A percentile compares a stretch with the other conserved stretches of the same genome.
Evolutionary conservation across 2,113 vertebrate genomes (phyloP).

Genomic region (Rhea pennata): DNA sequence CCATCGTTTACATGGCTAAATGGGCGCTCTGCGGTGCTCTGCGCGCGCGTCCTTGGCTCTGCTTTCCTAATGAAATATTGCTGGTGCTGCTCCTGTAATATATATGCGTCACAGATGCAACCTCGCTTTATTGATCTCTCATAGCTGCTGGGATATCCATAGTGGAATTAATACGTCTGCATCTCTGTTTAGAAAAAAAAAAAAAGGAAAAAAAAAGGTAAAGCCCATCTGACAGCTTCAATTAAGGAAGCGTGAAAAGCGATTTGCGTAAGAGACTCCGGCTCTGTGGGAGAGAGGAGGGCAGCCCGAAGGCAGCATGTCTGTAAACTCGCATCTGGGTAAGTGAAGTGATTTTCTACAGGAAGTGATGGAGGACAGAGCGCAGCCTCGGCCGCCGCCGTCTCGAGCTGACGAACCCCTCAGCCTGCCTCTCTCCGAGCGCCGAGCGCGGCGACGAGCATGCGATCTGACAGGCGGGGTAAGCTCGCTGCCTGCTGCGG

Average conservation of each 20-base stretch:
- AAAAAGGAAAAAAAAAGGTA: constrained; percentile 30
- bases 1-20: fast-evolving
- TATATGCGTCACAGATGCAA: constrained; percentile 48
- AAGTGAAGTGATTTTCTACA: constrained; percentile 71
- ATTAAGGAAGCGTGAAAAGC: constrained; percentile 74
- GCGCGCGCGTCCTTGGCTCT: fast-evolving
- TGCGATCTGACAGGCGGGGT: not conserved
- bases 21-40: not conserved
- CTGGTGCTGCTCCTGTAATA: constrained; percentile 19
- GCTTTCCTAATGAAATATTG: not conserved
- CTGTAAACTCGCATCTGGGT: constrained; percentile 68
- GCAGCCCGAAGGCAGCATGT: constrained; percentile 61
- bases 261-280: constrained; percentile 59
- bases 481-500: not conserved
- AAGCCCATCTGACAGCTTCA: constrained; percentile 75
- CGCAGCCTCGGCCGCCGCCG: not conserved
- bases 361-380: constrained; percentile 71
- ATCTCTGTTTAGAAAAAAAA: not conserved
- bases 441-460: not conserved
- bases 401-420: not conserved
- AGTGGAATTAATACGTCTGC: constrained; percentile 43
- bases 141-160: constrained; percentile 26
- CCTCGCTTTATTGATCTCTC: constrained; percentile 58
- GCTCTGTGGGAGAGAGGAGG: constrained; percentile 41
- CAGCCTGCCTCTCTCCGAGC: not conserved